Evolutionary conservation across 2,113 vertebrate species (phyloP), one percentile per base, ranked within the genome.

Genomic region (Rhinoderma darwinii): DNA sequence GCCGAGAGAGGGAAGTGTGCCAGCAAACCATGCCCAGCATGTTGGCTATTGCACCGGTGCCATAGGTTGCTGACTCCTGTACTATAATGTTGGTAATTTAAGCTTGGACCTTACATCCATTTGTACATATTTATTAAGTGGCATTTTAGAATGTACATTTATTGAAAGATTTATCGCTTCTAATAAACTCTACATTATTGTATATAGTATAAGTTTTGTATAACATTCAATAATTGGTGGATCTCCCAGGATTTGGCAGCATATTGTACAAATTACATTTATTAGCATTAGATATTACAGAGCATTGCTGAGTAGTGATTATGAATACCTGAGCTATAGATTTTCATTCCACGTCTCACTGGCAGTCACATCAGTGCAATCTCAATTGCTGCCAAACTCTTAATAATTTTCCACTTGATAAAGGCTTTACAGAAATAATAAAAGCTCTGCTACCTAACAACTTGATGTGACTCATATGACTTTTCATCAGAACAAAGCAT

Each of bases 361-460:
- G 68, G 44, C 47, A 84, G 82, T 14, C n/a, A 66, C 82, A 84
- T 56, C 82, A 73, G 68, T 27, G 50, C 27, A 41, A 30, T 83
- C 68, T 73, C 63, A 73, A 10, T 83, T 74, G 25, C 47, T 73
- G 68, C 80, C 80, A 82, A 77, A 61, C 25, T 61, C 68, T 63
- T 82, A 43, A 82, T 68, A 68, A 44, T 82, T 68, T 68, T 68
- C 80, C 68, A 73, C 44, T 56, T 74, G 68, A 84, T 73, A 74
- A 84, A 84, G 50, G 82, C 44, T 80, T 83, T 70, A 66, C 35
- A 83, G 43, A 74, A 54, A 84, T 73, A 70, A 83, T 51, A 37
- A n/a, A n/a, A n/a, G 30, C 41, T 72, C 22, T 54, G 66, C 41
- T 51, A 22, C 68, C 47, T 84, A 39, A 37, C 35, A 74, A 39